A percentile compares a stretch with the other conserved stretches of the same genome.
Conservation (phyloP, 2,113 vertebrate species). For the Chiloscyllium plagiosum region DNA sequence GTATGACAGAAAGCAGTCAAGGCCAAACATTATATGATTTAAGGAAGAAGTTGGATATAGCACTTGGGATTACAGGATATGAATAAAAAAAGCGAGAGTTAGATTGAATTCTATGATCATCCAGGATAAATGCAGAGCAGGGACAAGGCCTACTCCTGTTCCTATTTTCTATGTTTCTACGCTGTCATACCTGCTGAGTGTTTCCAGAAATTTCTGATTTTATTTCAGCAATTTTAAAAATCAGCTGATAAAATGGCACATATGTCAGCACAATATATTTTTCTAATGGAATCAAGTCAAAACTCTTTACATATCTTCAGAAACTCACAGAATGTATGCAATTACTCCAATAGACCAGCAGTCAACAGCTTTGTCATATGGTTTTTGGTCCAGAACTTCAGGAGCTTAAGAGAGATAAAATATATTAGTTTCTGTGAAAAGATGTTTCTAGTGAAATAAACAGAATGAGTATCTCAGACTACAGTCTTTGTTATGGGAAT, state of each 20-base stretch:
- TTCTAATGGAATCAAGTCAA: not conserved
- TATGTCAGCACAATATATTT: not conserved
- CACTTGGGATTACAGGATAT: no score
- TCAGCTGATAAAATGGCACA: not conserved
- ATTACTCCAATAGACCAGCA: constrained; percentile 97
- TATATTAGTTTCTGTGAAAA: not conserved
- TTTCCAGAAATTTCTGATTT: not conserved
- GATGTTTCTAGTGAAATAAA: not conserved
- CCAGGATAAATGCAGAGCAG: no score
- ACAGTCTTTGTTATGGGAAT: not conserved
- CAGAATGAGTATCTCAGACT: not conserved
- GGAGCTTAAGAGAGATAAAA: constrained; percentile 63
- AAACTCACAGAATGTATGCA: constrained; percentile 88
- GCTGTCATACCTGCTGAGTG: no score
- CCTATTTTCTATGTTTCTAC: no score
- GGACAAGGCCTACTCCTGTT: no score
- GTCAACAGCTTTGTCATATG: constrained; percentile 89
- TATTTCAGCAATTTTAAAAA: not conserved
- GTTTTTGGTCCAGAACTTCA: constrained; percentile 83
- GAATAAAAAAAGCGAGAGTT: no score
- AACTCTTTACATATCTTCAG: not conserved
- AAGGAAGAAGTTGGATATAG: no score
- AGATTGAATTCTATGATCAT: no score
- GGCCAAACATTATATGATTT: no score
- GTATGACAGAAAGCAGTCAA: no score